A percentile compares a stretch with the other conserved stretches of the same genome.
These are phyloP conservation scores for Cyrtorhinus lividipennis DNA, from an alignment of 1,140 invertebrate species.

Conservation along the genomic window DNA sequence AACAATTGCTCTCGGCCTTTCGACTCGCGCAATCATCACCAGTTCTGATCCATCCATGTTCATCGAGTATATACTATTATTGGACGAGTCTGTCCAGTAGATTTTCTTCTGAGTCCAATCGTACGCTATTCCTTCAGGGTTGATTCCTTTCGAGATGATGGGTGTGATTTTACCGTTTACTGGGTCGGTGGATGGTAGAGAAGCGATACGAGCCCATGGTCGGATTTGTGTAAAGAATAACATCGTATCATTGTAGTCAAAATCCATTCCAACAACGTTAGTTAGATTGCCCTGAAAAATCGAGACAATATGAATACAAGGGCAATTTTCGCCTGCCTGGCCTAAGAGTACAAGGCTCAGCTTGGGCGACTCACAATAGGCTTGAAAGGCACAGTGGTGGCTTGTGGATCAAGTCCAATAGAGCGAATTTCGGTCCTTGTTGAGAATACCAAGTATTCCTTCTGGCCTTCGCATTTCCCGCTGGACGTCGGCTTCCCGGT, in stretches of 20 bases:
- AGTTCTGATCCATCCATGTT: conserved; percentile 77
- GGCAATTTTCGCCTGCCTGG: background rate
- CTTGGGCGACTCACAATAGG: conserved; percentile 39
- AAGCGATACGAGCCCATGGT: conserved; percentile 76
- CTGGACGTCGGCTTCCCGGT: conserved; percentile 43
- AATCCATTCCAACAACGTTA: conserved; percentile 93
- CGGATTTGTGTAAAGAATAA: conserved; percentile 84
- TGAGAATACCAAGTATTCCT: conserved; percentile 81
- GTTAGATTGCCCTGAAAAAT: conserved; percentile 59
- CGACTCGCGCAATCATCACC: conserved; percentile 84
- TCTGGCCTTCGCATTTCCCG: conserved; percentile 59
- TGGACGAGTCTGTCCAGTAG: conserved; percentile 93
- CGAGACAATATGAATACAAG: background rate
- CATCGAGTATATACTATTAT: conserved; percentile 89
- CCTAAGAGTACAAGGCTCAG: too few relatives aligned
- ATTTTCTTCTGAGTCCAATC: conserved; percentile 95
- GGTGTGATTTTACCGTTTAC: conserved; percentile 45
- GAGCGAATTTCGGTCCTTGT: conserved; percentile 81
- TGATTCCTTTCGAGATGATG: conserved; percentile 66
- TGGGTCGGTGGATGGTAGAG: conserved; percentile 53
- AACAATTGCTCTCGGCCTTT: conserved; percentile 85
- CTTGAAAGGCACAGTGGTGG: conserved; percentile 68
- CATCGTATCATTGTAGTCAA: conserved; percentile 77
- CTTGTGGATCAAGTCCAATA: conserved; percentile 65
- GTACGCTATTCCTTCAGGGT: conserved; percentile 89